A percentile compares a stretch with the other conserved stretches of the same genome.
phyloP scores from a whole-genome alignment of 2,797 vertebrate genomes.

The Lutjanus campechanus region DNA sequence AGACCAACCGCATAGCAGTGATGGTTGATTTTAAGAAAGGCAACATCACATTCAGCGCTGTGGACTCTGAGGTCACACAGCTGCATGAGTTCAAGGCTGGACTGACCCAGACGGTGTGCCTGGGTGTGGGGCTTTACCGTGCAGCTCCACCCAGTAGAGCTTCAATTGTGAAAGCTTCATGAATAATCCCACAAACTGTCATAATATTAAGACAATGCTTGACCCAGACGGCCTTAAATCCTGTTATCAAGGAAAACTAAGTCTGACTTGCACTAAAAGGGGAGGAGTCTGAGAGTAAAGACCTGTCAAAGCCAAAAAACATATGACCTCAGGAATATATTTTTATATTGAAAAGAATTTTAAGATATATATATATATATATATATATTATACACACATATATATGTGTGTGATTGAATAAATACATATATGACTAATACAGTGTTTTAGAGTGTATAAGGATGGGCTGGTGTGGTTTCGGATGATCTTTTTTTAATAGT shows the following conservation, averaged over 20 bases:
- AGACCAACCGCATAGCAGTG: slow-evolving; percentile 44
- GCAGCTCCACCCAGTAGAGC: slow-evolving; percentile 62
- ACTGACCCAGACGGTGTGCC: slow-evolving; percentile 62
- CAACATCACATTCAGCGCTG: slow-evolving; percentile 49
- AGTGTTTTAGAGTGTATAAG: not conserved
- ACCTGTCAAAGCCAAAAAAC: not conserved
- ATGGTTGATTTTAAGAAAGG: slow-evolving; percentile 54
- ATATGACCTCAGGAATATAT: not conserved
- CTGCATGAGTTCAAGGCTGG: slow-evolving; percentile 59
- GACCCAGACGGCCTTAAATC: not conserved
- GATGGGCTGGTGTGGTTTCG: not conserved
- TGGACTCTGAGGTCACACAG: not conserved
- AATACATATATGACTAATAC: not conserved
- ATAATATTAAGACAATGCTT: not conserved
- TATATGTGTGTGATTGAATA: not conserved
- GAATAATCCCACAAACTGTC: not conserved
- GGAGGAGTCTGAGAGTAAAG: not conserved
- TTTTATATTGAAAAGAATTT: not conserved
- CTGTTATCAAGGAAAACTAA: not conserved
- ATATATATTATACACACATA: not conserved
- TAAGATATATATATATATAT: not conserved
- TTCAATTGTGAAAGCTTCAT: slow-evolving; percentile 53
- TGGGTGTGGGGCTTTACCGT: slow-evolving; percentile 66
- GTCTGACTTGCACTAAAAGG: not conserved
- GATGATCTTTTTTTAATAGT: not conserved